Evolutionary conservation across 2,797 vertebrate species (phyloP).

Genomic region (Sebastes alutus): DNA sequence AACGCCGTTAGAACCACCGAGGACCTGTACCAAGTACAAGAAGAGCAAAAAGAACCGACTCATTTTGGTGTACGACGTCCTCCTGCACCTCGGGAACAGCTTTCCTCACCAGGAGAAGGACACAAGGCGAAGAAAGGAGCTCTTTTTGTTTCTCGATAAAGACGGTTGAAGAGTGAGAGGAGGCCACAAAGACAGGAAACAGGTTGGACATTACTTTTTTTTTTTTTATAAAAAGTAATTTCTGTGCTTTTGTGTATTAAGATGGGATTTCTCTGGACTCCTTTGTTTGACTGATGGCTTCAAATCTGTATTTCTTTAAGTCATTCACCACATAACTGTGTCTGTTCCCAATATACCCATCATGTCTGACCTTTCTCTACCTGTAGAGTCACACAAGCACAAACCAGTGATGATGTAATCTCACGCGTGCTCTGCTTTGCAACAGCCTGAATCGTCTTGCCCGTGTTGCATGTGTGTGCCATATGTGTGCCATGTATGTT

Average conservation of each 20-base stretch:
- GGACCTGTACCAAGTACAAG: not conserved
- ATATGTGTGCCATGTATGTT: not conserved
- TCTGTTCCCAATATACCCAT: not conserved
- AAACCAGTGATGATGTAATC: not conserved
- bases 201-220: constrained; percentile 34
- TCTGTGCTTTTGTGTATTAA: not conserved
- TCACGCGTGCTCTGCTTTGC: not conserved
- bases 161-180: not conserved
- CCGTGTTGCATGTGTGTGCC: not conserved
- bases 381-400: not conserved
- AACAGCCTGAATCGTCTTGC: not conserved
- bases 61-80: not conserved
- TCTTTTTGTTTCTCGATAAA: constrained; percentile 8
- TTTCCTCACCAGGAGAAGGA: constrained; percentile 18
- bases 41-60: not conserved
- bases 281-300: not conserved
- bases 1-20: not conserved
- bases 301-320: not conserved
- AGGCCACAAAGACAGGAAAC: not conserved
- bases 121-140: not conserved
- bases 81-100: not conserved
- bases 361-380: not conserved
- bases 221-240: not conserved
- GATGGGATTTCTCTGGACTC: not conserved
- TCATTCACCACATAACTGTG: not conserved